Conservation (phyloP, 2,888 invertebrate genomes). For the Ophonus ardosiacus region DNA sequence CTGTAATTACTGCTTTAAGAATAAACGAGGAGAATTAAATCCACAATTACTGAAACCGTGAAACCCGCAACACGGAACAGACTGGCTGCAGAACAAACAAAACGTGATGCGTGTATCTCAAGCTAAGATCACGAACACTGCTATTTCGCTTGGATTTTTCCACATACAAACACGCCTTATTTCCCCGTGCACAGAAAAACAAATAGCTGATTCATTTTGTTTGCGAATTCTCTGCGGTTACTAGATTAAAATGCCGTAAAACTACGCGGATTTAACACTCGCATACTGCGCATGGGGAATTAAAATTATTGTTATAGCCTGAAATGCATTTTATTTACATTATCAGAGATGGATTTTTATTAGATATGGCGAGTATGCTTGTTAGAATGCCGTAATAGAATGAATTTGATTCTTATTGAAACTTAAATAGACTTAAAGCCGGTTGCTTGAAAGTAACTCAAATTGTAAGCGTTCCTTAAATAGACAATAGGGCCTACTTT, state of each 20-base stretch:
- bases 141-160: conserved; percentile 10
- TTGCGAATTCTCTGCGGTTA: neutral
- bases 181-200: conserved; percentile 20
- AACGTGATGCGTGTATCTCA: conserved; percentile 31
- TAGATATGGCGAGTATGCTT: no score
- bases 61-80: neutral
- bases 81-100: neutral
- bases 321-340: no score
- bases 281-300: neutral
- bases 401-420: no score
- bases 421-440: no score
- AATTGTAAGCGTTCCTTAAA: no score
- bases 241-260: conserved; percentile 13
- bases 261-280: neutral
- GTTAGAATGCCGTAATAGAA: no score
- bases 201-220: conserved; percentile 34
- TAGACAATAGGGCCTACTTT: no score
- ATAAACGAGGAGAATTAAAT: conserved; percentile 2
- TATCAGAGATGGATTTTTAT: no score
- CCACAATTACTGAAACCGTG: conserved; percentile 24
- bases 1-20: conserved; percentile 12
- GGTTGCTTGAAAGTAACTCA: no score
- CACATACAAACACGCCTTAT: conserved; percentile 32
- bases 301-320: no score
- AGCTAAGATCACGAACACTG: conserved; percentile 13